These are phyloP conservation scores for Cataglyphis altisquamis DNA, from an alignment of 2,888 invertebrate species.

Conservation along the genomic window DNA sequence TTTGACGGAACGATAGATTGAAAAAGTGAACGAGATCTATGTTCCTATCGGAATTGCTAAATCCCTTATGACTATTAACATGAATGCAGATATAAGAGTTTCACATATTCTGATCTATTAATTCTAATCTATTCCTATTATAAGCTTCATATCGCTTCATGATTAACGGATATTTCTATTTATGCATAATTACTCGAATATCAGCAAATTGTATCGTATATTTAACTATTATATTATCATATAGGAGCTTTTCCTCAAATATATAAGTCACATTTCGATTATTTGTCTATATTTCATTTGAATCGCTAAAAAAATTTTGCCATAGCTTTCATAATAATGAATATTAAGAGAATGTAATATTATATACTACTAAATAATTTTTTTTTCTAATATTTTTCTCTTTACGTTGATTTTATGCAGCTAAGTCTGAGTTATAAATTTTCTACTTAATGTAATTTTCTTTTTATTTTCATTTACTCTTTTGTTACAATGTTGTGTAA, in stretches of 20 bases:
- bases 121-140: constrained; percentile 38
- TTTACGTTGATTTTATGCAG: background rate
- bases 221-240: constrained; percentile 20
- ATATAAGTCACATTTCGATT: background rate
- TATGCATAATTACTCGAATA: constrained; percentile 37
- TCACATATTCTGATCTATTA: constrained; percentile 50
- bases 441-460: background rate
- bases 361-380: background rate
- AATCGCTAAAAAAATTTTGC: background rate
- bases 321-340: background rate
- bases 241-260: background rate
- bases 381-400: background rate
- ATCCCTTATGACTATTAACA: constrained; percentile 54
- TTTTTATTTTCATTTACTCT: background rate
- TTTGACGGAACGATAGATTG: constrained; percentile 63
- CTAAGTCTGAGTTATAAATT: background rate
- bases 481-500: background rate
- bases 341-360: background rate
- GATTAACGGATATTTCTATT: constrained; percentile 43
- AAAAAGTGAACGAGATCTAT: constrained; percentile 53
- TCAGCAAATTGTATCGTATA: constrained; percentile 21
- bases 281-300: background rate
- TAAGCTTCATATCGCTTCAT: constrained; percentile 35
- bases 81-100: constrained; percentile 52
- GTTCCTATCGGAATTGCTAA: constrained; percentile 56